Base-by-base conservation (phyloP, 1,140 invertebrate species). In the Euglossa dilemma region DNA sequence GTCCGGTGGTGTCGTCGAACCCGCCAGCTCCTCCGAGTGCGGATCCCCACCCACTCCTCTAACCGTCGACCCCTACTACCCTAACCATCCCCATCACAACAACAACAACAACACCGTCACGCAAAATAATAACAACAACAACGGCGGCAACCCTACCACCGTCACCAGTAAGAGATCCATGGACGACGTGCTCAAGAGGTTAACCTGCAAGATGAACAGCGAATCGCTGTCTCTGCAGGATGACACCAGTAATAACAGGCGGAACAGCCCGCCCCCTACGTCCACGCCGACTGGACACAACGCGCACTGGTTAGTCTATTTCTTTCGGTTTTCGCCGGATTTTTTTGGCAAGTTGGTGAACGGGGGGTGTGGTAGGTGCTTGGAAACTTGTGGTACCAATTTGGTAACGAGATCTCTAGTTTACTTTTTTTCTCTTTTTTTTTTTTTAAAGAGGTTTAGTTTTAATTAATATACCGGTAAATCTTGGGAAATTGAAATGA, bases 181-280 rank as follows among this genome's bases (percentile, higher is more conserved):
- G 97, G 97, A 98, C 94, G 97, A 98, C 94, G 97, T 98, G 11
- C 95, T 98, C n/a, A 97, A 97, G 92, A 95, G 96, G 91, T 94
- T 98, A 87, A 97, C 97, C 72, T 97, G 97, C 79, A 98, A 97
- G 93, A 97, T 97, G 95, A 96, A 96, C 92, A 93, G 89, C 74
- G 91, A 91, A 36, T 91, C 92, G 11, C 61, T 94, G 56, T 91
- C 92, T 18, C 79, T 94, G 1, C 92, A 93, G 77, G 92, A 93
- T 82, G 93, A 94, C 57, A 84, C 87, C 52, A 86, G 84, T 57
- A 90, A 90, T 50, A 86, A 67, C 74, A 92, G 90, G 75, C 91
- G 92, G 85, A 96, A 95, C 85, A 95, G 96, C 89, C 96, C 96
- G 20, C 96, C 96, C 73, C 96, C 96, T 2, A 95, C 95, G 0